Evolutionary conservation across 2,888 invertebrate genomes (phyloP).

Genomic region (Deilephila porcellus): DNA sequence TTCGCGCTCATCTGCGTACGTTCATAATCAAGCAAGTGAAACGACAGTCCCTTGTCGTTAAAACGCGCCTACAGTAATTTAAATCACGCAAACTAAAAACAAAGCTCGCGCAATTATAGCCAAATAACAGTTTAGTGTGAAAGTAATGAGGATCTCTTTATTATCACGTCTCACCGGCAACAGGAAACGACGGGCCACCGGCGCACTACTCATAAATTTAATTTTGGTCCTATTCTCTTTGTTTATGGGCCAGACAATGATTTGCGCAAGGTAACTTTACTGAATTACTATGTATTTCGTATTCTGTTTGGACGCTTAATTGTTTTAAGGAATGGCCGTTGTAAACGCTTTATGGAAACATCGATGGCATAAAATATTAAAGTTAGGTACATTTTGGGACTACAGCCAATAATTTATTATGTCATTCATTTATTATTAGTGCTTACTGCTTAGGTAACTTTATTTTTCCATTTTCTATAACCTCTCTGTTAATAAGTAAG

Average conservation of each 20-base stretch:
- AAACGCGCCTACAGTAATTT: background rate
- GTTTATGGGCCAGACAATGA: constrained; percentile 29
- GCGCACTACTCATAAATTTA: constrained; percentile 60
- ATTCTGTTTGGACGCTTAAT: constrained; percentile 4
- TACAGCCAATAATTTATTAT: no score
- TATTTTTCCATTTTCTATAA: no score
- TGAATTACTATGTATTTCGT: constrained; percentile 7
- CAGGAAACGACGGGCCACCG: constrained; percentile 48
- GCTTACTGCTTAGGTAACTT: no score
- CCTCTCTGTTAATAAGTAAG: no score
- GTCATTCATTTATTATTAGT: no score
- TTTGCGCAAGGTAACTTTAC: constrained; percentile 20
- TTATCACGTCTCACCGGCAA: constrained; percentile 55
- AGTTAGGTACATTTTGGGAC: no score
- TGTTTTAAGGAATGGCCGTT: constrained; percentile 1
- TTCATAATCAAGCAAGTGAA: background rate
- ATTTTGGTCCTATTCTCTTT: constrained; percentile 52
- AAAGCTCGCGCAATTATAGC: constrained; percentile 40
- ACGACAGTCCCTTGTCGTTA: constrained; percentile 7
- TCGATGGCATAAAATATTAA: background rate
- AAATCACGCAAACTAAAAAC: constrained; percentile 18
- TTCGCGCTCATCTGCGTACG: background rate
- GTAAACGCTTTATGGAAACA: background rate
- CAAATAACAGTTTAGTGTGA: constrained; percentile 58
- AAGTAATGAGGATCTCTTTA: constrained; percentile 63